Evolutionary conservation across 1,140 invertebrate species (phyloP).

Genomic region (Drosophila takahashii): DNA sequence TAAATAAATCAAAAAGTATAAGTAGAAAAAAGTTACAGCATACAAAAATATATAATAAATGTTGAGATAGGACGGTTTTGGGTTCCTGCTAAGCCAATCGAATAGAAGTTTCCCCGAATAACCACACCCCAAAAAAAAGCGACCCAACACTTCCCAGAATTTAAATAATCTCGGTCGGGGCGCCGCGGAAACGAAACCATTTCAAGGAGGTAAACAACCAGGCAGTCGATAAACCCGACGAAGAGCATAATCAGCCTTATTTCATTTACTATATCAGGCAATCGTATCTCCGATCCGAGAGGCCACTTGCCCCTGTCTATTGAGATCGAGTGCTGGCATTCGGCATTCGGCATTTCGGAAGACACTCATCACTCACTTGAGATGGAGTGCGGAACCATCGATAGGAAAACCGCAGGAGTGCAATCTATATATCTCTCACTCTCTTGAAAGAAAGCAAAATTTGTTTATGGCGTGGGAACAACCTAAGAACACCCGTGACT

Average conservation of each 20-base stretch:
- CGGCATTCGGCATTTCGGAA: conserved; percentile 6
- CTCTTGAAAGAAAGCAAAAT: background rate
- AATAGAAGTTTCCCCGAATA: background rate
- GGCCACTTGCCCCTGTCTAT: conserved; percentile 40
- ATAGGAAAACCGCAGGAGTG: conserved; percentile 6
- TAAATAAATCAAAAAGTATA: background rate
- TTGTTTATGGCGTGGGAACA: conserved; percentile 43
- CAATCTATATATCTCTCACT: background rate
- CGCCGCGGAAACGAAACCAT: background rate
- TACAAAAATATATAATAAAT: background rate
- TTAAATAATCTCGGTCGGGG: conserved; percentile 16
- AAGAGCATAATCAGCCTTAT: conserved; percentile 27
- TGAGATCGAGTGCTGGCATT: conserved; percentile 28
- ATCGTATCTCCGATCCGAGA: conserved; percentile 34
- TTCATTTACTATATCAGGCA: conserved; percentile 26
- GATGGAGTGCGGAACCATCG: conserved; percentile 27
- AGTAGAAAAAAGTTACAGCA: background rate
- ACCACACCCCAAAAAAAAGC: background rate
- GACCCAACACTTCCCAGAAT: conserved; percentile 9
- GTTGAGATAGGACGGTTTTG: background rate
- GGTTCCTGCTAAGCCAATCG: background rate
- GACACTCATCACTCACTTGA: conserved; percentile 41
- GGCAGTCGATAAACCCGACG: conserved; percentile 3
- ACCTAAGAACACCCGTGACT: background rate
- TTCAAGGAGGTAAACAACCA: conserved; percentile 43